A percentile compares a stretch with the other conserved stretches of the same genome.
These are phyloP conservation scores for Leptatherina wallacei DNA, from an alignment of 2,797 vertebrate genomes.

Conservation along the genomic window DNA sequence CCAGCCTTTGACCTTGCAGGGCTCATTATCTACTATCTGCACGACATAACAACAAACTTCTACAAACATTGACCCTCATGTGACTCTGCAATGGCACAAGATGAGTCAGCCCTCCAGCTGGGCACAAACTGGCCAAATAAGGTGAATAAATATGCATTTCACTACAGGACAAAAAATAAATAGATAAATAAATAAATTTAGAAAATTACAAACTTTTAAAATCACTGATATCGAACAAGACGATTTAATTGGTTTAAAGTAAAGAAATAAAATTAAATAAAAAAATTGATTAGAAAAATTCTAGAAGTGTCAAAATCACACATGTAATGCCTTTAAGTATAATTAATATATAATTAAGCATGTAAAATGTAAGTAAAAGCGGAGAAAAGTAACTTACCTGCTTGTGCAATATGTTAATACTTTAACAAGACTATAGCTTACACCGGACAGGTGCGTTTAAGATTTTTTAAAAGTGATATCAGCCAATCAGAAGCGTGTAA, in stretches of 20 bases:
- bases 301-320: too few relatives aligned
- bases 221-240: too few relatives aligned
- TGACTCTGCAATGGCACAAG: not conserved
- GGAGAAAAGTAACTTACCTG: not conserved
- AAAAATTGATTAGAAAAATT: too few relatives aligned
- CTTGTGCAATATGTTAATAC: not conserved
- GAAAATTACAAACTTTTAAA: too few relatives aligned
- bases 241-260: too few relatives aligned
- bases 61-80: conserved; percentile 15
- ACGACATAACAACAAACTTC: conserved; percentile 34
- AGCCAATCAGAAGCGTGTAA: conserved; percentile 28
- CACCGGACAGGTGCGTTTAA: conserved; percentile 2
- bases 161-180: not conserved
- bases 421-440: not conserved
- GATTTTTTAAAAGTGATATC: not conserved
- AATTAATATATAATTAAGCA: too few relatives aligned
- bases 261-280: too few relatives aligned
- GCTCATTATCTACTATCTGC: conserved; percentile 10
- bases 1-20: conserved; percentile 42
- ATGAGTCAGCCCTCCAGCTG: not conserved
- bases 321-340: too few relatives aligned
- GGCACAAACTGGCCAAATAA: not conserved
- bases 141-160: not conserved
- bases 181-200: too few relatives aligned
- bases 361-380: not conserved